Conservation (phyloP, 1,140 invertebrate genomes). For the Frieseomelitta varia region DNA sequence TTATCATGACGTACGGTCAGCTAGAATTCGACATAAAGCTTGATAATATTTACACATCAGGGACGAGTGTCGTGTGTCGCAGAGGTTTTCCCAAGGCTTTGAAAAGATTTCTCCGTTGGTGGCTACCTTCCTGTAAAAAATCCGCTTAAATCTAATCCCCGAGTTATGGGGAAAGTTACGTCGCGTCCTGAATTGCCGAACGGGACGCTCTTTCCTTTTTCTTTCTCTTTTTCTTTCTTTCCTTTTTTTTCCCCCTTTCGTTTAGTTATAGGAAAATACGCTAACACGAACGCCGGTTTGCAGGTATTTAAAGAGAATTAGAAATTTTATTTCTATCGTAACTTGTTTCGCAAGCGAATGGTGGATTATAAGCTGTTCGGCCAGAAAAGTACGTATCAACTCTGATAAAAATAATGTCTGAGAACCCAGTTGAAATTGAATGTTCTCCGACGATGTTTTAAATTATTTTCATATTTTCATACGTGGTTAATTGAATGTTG, state of each 20-base stretch:
- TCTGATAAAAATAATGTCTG: background rate
- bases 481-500: no score
- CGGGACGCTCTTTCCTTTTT: background rate
- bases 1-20: background rate
- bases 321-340: background rate
- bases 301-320: background rate
- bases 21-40: background rate
- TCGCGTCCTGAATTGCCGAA: background rate
- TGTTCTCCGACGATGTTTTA: background rate
- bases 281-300: background rate
- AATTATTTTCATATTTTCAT: no score
- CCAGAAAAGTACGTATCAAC: background rate
- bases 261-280: no score
- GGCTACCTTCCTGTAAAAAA: background rate
- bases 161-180: conserved; percentile 11
- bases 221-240: no score
- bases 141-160: conserved; percentile 13
- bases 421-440: background rate
- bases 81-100: background rate
- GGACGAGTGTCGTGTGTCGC: background rate
- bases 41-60: conserved; percentile 30
- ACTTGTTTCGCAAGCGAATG: background rate
- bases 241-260: no score
- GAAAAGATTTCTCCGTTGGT: background rate
- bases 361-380: background rate